These are phyloP conservation scores for Acanthosoma haemorrhoidale DNA, from an alignment of 2,888 invertebrate species.

Conservation along the genomic window DNA sequence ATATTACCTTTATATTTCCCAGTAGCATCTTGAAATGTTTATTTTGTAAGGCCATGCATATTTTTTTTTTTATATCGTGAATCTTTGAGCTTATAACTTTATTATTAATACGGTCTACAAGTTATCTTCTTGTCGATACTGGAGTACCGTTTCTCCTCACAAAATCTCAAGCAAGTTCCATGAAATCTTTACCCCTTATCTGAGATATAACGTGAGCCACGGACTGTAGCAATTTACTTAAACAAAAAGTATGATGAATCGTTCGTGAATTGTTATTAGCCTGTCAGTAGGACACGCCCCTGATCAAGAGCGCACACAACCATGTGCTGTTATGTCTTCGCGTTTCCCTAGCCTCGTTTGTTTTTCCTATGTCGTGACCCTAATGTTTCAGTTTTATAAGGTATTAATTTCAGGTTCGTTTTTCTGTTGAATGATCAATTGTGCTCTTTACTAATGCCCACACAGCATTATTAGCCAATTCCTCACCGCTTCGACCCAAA, in stretches of 20 bases:
- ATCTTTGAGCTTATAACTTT: too few species aligned
- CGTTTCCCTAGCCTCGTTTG: not conserved
- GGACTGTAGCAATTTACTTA: not conserved
- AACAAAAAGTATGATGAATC: slow-evolving; percentile 13
- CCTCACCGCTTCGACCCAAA: too few species aligned
- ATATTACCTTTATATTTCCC: too few species aligned
- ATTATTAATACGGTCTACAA: too few species aligned
- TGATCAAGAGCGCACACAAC: slow-evolving; percentile 3
- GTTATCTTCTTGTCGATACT: too few species aligned
- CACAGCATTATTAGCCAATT: too few species aligned
- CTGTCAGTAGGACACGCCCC: slow-evolving; percentile 10
- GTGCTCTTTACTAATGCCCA: not conserved
- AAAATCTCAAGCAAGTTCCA: not conserved
- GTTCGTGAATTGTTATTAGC: not conserved
- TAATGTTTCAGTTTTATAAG: slow-evolving; percentile 2
- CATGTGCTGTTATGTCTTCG: slow-evolving; percentile 3
- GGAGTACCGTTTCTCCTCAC: too few species aligned
- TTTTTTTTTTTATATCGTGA: too few species aligned
- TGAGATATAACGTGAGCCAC: too few species aligned
- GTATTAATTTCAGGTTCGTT: slow-evolving; percentile 10
- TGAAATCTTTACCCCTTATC: slow-evolving; percentile 4
- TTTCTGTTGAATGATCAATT: not conserved
- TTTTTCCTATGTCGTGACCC: not conserved
- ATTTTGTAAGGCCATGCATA: too few species aligned
- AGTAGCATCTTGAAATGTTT: too few species aligned